Conservation (phyloP, 1,140 invertebrate genomes). For the Meloidogyne hapla region DNA sequence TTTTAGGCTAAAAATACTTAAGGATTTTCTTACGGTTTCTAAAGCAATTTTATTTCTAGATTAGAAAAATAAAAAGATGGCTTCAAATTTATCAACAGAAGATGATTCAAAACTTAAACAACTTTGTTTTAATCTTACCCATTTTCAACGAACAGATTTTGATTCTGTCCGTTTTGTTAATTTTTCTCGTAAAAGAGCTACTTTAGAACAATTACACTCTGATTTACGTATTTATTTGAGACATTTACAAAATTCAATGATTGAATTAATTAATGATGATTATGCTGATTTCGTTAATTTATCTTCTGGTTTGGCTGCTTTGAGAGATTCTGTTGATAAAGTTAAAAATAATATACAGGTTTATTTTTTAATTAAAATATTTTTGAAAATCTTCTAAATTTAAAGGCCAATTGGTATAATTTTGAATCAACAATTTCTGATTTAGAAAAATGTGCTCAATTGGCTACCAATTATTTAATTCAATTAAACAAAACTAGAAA, state of each 20-base stretch:
- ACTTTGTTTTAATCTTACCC: conserved; percentile 52
- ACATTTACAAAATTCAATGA: conserved; percentile 83
- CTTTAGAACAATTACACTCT: conserved; percentile 82
- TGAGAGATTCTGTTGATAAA: conserved; percentile 55
- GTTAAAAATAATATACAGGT: conserved; percentile 53
- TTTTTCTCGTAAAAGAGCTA: conserved; percentile 76
- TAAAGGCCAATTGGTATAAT: conserved; percentile 36
- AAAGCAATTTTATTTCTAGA: too few relatives aligned
- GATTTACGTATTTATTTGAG: conserved; percentile 86
- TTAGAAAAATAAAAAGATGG: conserved; percentile 3
- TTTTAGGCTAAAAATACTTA: too few relatives aligned
- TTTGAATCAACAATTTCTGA: conserved; percentile 42
- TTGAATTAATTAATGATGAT: conserved; percentile 93
- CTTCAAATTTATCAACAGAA: not conserved
- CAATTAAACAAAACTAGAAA: conserved; percentile 28
- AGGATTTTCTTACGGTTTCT: too few relatives aligned
- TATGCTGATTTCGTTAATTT: conserved; percentile 94
- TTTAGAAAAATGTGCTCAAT: conserved; percentile 34
- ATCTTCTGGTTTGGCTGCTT: conserved; percentile 79
- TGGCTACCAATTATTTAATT: conserved; percentile 39
- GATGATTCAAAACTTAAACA: conserved; percentile 15
- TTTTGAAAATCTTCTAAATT: too few relatives aligned
- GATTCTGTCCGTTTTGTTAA: conserved; percentile 79
- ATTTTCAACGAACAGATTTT: conserved; percentile 74
- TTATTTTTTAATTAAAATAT: conserved; percentile 14